phyloP scores from a whole-genome alignment of 2,797 vertebrate species.

The Zenarchopterus dispar region DNA sequence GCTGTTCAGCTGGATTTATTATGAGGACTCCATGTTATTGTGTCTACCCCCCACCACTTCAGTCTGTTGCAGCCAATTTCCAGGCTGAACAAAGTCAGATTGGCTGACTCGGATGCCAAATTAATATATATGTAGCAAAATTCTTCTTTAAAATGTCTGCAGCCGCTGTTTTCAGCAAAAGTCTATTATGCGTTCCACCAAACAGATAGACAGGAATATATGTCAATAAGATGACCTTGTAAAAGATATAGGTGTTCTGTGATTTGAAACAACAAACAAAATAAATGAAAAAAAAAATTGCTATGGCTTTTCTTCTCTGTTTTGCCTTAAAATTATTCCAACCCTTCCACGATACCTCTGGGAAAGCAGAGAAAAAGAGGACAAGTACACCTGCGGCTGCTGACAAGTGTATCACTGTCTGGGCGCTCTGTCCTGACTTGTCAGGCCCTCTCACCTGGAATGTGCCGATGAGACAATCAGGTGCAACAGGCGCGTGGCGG shows the following conservation, averaged over 20 bases:
- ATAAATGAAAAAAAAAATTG: slow-evolving; percentile 35
- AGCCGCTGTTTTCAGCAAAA: too few species aligned
- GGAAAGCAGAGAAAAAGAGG: slow-evolving; percentile 80
- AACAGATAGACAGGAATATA: slow-evolving; percentile 44
- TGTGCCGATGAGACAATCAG: slow-evolving; percentile 95
- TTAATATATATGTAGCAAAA: slow-evolving; percentile 40
- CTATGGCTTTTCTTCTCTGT: slow-evolving; percentile 2
- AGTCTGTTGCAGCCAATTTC: slow-evolving; percentile 10
- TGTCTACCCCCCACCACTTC: neutral
- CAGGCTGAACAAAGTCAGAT: slow-evolving; percentile 8
- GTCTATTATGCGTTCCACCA: slow-evolving; percentile 24
- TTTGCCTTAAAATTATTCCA: slow-evolving; percentile 73
- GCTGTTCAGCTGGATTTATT: slow-evolving; percentile 1
- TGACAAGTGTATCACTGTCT: slow-evolving; percentile 98
- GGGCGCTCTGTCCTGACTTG: slow-evolving; percentile 86
- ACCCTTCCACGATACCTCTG: slow-evolving; percentile 76
- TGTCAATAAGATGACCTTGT: slow-evolving; percentile 40
- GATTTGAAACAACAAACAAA: slow-evolving; percentile 2
- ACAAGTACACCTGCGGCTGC: slow-evolving; percentile 94
- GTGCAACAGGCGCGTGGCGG: slow-evolving; percentile 96
- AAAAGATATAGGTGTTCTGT: slow-evolving; percentile 31
- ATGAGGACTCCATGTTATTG: slow-evolving; percentile 22
- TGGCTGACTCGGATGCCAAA: slow-evolving; percentile 18
- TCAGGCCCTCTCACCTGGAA: slow-evolving; percentile 85
- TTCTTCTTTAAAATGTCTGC: slow-evolving; percentile 24